Base-by-base conservation (phyloP, 2,797 vertebrate species). In the Decapterus maruadsi region DNA sequence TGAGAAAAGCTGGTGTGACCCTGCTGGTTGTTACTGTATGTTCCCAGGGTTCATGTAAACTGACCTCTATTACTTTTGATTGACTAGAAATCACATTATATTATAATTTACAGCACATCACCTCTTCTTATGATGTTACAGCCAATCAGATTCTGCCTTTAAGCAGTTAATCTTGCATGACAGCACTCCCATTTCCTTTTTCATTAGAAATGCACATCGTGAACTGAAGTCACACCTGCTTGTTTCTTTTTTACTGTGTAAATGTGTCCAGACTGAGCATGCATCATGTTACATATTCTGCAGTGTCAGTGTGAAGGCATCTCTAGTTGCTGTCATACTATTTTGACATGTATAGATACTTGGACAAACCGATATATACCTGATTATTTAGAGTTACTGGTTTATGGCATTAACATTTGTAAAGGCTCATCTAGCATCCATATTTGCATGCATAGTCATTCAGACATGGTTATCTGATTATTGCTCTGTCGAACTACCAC, bases 231-330 rank as follows among this genome's bases (percentile, higher is more conserved):
- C 38, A 64, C 13, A 53, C 29, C 26, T 50, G 29, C 67, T 80
- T 75, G 26, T 4, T 8, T 3, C 36, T 45, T 26, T 50, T 90
- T 90, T 86, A 88, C 81, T 88, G 78, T 80, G 77, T 64, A 88
- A 76, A 79, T 64, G 38, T 1, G 36, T 69, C 63, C 60, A 80
- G 26, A 26, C 26, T 26, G 45, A 69, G 57, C 75, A 75, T 77
- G 69, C 81, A 78, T 50, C 57, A 54, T 10, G 10, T 59, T 60
- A 26, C 43, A 26, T 46, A 54, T 36, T 45, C 29, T 64, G 51
- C 14, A 43, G 63, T 60, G 50, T 53, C 46, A 74, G 34, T 73
- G 64, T 68, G 45, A 82, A 71, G 45, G 14, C 60, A 68, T 75
- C 55, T 84, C 29, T 58, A 48, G 22, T 6, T 4, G 50, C 50